Evolutionary conservation across 1,140 invertebrate genomes (phyloP).

Genomic region (Campodea augens): DNA sequence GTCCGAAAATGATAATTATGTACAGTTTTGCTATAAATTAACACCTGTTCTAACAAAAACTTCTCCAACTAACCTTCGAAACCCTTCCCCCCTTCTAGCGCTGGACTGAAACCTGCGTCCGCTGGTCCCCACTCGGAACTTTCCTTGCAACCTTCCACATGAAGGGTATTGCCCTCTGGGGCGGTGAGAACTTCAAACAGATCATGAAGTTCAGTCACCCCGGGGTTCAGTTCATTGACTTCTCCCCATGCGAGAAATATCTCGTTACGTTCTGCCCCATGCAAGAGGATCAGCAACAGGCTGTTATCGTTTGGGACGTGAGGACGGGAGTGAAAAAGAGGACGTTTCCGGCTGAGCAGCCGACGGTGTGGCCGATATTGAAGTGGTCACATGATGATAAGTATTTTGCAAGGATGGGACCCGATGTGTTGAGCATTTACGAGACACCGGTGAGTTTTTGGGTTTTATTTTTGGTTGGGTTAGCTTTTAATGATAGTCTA

Average conservation of each 20-base stretch:
- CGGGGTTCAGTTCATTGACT: constrained; percentile 87
- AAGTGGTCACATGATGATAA: constrained; percentile 95
- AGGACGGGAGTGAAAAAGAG: constrained; percentile 77
- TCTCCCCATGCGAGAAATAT: constrained; percentile 94
- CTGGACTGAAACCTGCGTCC: constrained; percentile 88
- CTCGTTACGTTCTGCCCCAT: constrained; percentile 55
- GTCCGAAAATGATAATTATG: too few species aligned
- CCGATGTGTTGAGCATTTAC: constrained; percentile 75
- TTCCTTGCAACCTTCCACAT: constrained; percentile 91
- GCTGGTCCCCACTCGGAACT: constrained; percentile 93
- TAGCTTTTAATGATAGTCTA: too few species aligned
- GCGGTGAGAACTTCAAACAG: constrained; percentile 78
- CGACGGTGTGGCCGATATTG: constrained; percentile 76
- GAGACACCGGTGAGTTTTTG: constrained; percentile 57
- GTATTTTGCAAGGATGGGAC: constrained; percentile 80
- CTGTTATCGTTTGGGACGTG: constrained; percentile 86
- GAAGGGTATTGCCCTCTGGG: constrained; percentile 91
- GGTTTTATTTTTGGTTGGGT: constrained; percentile 2
- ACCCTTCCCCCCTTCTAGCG: constrained; percentile 32
- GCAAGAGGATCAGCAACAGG: constrained; percentile 27
- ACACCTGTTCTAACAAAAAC: too few species aligned
- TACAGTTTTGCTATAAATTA: too few species aligned
- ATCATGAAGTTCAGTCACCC: constrained; percentile 79
- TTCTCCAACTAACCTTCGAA: too few species aligned
- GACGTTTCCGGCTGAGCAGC: constrained; percentile 66